phyloP scores from a whole-genome alignment of 1,140 invertebrate genomes.

The Drosophila takahashii region DNA sequence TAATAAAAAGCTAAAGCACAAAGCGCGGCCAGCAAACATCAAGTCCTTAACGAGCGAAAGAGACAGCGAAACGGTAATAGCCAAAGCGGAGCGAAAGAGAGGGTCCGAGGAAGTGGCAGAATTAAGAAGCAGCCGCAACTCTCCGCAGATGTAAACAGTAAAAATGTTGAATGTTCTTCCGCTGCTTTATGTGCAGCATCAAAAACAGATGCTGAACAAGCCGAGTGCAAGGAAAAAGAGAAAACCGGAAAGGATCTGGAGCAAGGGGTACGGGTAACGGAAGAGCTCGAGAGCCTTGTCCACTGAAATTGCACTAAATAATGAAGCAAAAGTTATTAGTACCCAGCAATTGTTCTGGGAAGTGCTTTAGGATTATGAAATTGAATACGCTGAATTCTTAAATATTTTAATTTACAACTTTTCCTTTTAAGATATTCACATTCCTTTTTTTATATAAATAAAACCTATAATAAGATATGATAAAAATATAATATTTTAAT shows the following conservation, averaged over 20 bases:
- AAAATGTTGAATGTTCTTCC: slow-evolving; percentile 52
- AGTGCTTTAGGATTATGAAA: neutral
- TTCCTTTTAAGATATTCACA: too few species aligned
- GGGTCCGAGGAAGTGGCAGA: slow-evolving; percentile 10
- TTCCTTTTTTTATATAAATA: too few species aligned
- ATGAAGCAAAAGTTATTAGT: slow-evolving; percentile 34
- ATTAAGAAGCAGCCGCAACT: slow-evolving; percentile 22
- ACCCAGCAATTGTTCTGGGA: neutral
- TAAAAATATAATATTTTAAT: too few species aligned
- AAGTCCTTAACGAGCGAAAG: neutral
- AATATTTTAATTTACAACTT: too few species aligned
- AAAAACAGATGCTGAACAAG: slow-evolving; percentile 44
- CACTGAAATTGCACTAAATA: slow-evolving; percentile 37
- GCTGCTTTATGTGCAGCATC: slow-evolving; percentile 47
- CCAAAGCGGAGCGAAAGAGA: neutral
- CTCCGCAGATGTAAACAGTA: slow-evolving; percentile 47
- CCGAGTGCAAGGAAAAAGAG: slow-evolving; percentile 6
- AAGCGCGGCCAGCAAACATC: slow-evolving; percentile 39
- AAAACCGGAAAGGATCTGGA: slow-evolving; percentile 5
- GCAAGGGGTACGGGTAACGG: neutral
- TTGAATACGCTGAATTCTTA: too few species aligned
- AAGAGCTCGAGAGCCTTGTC: slow-evolving; percentile 25
- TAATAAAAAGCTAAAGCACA: slow-evolving; percentile 57
- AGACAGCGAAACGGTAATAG: neutral
- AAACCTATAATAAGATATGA: too few species aligned